Conservation (phyloP, 1,140 invertebrate genomes). For the Chironomus striatipennis region DNA sequence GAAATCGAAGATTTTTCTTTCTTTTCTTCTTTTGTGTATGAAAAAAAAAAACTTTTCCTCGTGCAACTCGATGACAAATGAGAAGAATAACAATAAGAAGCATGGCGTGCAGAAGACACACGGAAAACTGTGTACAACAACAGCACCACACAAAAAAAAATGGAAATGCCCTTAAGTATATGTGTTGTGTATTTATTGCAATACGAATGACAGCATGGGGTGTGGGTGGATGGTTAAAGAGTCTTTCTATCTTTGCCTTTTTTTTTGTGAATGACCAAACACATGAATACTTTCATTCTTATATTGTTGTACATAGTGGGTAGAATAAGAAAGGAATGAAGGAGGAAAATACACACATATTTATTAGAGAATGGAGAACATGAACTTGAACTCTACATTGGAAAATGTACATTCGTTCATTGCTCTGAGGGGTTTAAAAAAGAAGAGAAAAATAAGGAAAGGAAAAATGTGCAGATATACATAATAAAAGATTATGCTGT, state of each 20-base stretch:
- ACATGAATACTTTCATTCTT: conserved; percentile 7
- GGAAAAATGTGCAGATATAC: not conserved
- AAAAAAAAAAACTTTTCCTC: not conserved
- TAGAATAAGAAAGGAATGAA: not conserved
- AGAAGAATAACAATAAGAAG: not conserved
- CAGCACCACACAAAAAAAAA: not conserved
- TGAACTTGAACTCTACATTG: not conserved
- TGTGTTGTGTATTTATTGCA: not conserved
- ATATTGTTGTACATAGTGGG: not conserved
- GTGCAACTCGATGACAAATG: conserved; percentile 1
- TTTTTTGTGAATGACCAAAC: not conserved
- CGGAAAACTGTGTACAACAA: not conserved
- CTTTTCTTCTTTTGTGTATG: no score
- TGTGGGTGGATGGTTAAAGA: not conserved
- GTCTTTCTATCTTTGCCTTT: not conserved
- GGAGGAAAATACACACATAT: no score
- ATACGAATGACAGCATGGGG: not conserved
- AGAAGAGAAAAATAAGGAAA: not conserved
- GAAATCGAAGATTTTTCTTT: not conserved
- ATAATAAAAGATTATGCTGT: not conserved
- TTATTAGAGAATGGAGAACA: not conserved
- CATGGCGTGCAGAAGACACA: not conserved
- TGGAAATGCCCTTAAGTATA: not conserved
- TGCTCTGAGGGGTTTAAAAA: not conserved
- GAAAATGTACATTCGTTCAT: not conserved